phyloP scores from a whole-genome alignment of 2,113 vertebrate genomes.

The Murina feae region DNA sequence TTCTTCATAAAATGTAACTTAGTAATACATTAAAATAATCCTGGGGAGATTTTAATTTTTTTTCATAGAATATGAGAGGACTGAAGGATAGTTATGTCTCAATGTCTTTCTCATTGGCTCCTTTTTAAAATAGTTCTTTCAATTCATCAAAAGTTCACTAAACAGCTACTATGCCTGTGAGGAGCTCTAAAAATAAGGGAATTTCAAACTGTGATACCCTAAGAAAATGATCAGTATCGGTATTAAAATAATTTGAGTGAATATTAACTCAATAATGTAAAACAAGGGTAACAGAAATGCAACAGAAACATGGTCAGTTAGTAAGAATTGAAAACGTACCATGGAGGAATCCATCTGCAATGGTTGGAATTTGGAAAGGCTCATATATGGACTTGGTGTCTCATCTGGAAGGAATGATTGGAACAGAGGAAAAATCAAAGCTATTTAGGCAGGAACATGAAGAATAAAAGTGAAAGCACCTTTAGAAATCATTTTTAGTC shows the following conservation, averaged over 20 bases:
- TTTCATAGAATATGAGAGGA: not conserved
- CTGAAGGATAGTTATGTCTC: not conserved
- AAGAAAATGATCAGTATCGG: not conserved
- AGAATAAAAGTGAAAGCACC: not conserved
- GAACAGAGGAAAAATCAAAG: not conserved
- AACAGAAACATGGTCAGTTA: too few relatives aligned
- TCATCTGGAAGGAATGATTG: not conserved
- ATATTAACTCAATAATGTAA: not conserved
- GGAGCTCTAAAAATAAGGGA: not conserved
- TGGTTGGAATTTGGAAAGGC: not conserved
- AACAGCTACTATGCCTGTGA: not conserved
- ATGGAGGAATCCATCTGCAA: fast-evolving
- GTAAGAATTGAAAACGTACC: not conserved
- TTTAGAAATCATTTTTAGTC: not conserved
- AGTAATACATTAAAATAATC: not conserved
- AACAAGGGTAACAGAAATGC: not conserved
- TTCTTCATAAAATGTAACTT: not conserved
- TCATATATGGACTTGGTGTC: fast-evolving
- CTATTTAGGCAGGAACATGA: not conserved
- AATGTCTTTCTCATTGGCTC: not conserved
- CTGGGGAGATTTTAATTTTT: not conserved
- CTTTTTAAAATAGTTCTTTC: not conserved
- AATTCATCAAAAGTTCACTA: not conserved
- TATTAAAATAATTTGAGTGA: not conserved
- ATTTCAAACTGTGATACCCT: not conserved